Evolutionary conservation across 2,888 invertebrate genomes (phyloP), one percentile per base, ranked within the genome.

Genomic region (Torymus texanus): DNA sequence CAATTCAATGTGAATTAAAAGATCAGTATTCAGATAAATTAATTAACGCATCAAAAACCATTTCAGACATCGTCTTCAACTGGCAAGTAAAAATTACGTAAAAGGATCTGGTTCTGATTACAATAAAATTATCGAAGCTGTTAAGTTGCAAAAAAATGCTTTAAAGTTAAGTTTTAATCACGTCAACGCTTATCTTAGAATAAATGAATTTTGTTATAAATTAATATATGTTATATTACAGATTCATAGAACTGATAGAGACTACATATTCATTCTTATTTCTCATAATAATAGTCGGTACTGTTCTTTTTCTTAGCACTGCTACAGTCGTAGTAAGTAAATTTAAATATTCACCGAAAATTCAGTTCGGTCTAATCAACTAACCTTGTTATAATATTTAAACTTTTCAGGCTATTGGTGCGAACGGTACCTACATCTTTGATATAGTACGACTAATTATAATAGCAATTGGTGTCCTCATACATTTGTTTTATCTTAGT

Each of bases 401-500:
- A 41, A 41, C 41, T 41, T 41, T 41, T 41, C 41, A 41, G 41
- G 41, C 41, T 1, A 41, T 41, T 0, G 8, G 41, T 41, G 8
- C 1, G 41, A 41, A 41, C 10, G 41, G 1, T 41, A 41, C 5
- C 41, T 41, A 41, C 41, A 8, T 41, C 41, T 41, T 41, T 41
- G 41, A 41, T 8, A 8, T 8, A 41, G 41, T 8, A 41, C 41
- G 41, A 41, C 8, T 41, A 41, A 41, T 41, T 41, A 41, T 41
- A 41, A 41, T 41, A 41, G 41, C 5, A 41, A 41, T 41, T 8
- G 41, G 41, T 41, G 0, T 41, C 41, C 41, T 59, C 14, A 59
- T 59, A 16, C 18, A 59, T 59, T 16, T 59, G 16, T 16, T 59
- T 59, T 59, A 59, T 59, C 16, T 59, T 59, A 18, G 59, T 59